Conservation (phyloP, 2,888 invertebrate species). For the Campoplex capitator region DNA sequence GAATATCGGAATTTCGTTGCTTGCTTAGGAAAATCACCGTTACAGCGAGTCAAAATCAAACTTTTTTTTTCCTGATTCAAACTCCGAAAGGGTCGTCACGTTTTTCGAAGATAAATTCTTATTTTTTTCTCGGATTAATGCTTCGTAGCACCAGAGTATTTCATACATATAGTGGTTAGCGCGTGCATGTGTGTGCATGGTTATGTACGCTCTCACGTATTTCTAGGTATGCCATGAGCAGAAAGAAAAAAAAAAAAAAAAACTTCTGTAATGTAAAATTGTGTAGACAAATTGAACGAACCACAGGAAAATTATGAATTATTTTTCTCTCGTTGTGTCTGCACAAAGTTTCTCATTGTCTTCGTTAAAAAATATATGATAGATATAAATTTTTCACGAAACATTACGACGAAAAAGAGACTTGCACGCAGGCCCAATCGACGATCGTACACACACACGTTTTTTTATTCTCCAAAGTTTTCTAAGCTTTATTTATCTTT, state of each 20-base stretch:
- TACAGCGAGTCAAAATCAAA: background rate
- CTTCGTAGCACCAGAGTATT: background rate
- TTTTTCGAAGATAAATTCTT: background rate
- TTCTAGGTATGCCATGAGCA: background rate
- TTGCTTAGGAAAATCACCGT: slow-evolving; percentile 34
- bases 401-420: slow-evolving; percentile 63
- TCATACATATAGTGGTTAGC: background rate
- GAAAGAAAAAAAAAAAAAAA: background rate
- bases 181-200: slow-evolving; percentile 23
- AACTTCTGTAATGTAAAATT: background rate
- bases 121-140: slow-evolving; percentile 18
- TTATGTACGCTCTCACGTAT: slow-evolving; percentile 31
- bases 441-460: slow-evolving; percentile 57
- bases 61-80: background rate
- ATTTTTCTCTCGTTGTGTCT: slow-evolving; percentile 38
- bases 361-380: slow-evolving; percentile 67
- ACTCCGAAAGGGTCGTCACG: background rate
- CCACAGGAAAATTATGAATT: slow-evolving; percentile 47
- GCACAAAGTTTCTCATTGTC: slow-evolving; percentile 47
- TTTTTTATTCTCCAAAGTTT: slow-evolving; percentile 40
- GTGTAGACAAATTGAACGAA: slow-evolving; percentile 28
- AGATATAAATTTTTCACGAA: slow-evolving; percentile 65
- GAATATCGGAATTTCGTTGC: slow-evolving; percentile 20
- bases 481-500: slow-evolving; percentile 54
- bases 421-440: slow-evolving; percentile 65